Percentiles rank a stretch among this genome's conserved stretches.
These are phyloP conservation scores for Actenoides lindsayi DNA, from an alignment of 2,113 vertebrate species.

Conservation along the genomic window DNA sequence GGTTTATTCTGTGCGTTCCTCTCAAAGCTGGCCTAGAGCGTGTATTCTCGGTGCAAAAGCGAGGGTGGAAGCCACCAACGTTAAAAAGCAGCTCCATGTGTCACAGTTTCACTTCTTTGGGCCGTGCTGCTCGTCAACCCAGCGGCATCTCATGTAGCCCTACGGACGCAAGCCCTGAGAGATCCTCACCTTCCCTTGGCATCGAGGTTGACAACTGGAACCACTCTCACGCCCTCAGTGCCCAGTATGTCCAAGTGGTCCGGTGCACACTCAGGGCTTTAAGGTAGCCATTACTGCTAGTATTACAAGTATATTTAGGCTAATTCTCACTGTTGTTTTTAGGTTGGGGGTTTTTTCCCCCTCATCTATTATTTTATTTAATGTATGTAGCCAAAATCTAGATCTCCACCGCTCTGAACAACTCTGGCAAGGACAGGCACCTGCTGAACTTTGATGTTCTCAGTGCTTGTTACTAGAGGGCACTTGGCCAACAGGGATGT, in stretches of 20 bases:
- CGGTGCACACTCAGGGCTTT: neutral
- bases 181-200: neutral
- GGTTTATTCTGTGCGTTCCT: fast-evolving
- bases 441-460: neutral
- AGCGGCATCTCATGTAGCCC: neutral
- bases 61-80: neutral
- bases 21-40: neutral
- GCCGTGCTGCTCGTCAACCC: neutral
- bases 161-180: neutral
- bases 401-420: neutral
- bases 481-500: neutral
- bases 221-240: neutral
- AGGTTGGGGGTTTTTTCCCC: no score
- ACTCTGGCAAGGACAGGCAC: neutral
- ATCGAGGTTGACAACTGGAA: neutral
- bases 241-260: neutral
- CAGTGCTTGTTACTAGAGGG: no score
- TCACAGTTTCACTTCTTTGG: neutral
- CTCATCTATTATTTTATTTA: neutral
- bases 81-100: neutral
- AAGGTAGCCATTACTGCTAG: neutral
- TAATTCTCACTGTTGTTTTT: neutral
- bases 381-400: neutral
- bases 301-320: neutral
- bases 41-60: neutral